Evolutionary conservation across 1,140 invertebrate genomes (phyloP).

Genomic region (Diploscapter pachys): DNA sequence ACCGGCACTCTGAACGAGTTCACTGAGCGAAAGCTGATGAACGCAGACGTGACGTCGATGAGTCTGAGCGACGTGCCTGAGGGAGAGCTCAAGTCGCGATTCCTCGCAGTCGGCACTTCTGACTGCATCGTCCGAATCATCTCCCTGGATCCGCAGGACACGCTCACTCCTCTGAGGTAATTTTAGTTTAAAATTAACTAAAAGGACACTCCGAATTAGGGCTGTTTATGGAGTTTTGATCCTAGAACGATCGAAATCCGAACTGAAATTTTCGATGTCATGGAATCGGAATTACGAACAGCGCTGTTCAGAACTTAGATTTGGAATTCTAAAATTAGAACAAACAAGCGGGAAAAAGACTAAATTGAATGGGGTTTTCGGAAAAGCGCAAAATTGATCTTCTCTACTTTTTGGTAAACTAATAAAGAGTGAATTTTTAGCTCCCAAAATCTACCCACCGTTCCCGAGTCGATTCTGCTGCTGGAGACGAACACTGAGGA

Average conservation of each 20-base stretch:
- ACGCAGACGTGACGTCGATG: constrained; percentile 95
- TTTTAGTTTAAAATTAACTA: constrained; percentile 7
- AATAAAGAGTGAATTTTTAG: constrained; percentile 61
- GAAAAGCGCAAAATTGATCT: too few species aligned
- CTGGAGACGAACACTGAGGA: constrained; percentile 76
- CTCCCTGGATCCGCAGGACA: constrained; percentile 78
- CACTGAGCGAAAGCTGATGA: constrained; percentile 68
- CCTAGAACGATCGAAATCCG: too few species aligned
- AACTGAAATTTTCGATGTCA: too few species aligned
- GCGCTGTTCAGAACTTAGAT: too few species aligned
- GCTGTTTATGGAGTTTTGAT: too few species aligned
- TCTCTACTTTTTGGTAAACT: too few species aligned
- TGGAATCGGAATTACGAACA: too few species aligned
- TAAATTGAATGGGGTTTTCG: too few species aligned
- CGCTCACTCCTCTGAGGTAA: constrained; percentile 55
- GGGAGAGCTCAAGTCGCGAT: constrained; percentile 90
- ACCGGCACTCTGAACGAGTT: constrained; percentile 97
- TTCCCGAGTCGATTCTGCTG: constrained; percentile 91
- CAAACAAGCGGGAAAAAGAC: too few species aligned
- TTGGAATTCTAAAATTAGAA: too few species aligned
- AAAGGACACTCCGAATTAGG: too few species aligned
- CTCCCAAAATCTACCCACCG: constrained; percentile 85
- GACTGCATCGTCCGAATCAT: constrained; percentile 97
- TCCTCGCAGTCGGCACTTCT: constrained; percentile 89
- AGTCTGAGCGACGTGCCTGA: constrained; percentile 87